Conservation (phyloP, 2,797 vertebrate genomes). For the Cuculus canorus region DNA sequence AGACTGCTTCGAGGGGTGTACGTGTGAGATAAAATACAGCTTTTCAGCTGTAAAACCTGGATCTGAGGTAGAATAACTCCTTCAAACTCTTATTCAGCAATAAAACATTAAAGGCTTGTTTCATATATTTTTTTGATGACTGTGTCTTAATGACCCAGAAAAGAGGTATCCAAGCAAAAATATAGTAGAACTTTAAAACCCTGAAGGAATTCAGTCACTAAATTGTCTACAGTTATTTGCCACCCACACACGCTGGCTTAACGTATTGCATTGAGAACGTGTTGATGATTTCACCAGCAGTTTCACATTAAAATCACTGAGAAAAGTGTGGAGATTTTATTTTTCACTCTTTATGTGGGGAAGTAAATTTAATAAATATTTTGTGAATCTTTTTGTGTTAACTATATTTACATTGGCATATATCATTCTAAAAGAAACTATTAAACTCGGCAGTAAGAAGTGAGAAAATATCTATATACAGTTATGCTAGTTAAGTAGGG, state of each 20-base stretch:
- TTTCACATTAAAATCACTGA: slow-evolving; percentile 47
- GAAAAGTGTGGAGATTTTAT: background rate
- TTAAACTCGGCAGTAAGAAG: background rate
- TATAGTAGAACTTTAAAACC: slow-evolving; percentile 28
- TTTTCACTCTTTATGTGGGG: background rate
- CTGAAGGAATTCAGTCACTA: slow-evolving; percentile 48
- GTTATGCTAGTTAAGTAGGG: background rate
- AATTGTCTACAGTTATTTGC: slow-evolving; percentile 52
- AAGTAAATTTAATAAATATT: slow-evolving; percentile 46
- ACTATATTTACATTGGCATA: background rate
- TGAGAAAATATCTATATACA: background rate
- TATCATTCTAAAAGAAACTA: background rate
- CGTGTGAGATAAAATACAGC: background rate
- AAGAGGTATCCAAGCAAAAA: slow-evolving; percentile 40
- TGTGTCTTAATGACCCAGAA: slow-evolving; percentile 61
- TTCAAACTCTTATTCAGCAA: slow-evolving; percentile 46
- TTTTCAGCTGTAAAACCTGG: slow-evolving; percentile 8
- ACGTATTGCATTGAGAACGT: slow-evolving; percentile 16
- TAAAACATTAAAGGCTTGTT: slow-evolving; percentile 52
- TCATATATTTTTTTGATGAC: slow-evolving; percentile 58
- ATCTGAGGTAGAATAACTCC: background rate
- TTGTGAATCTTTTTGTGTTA: slow-evolving; percentile 34
- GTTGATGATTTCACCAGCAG: background rate
- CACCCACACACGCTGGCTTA: slow-evolving; percentile 21
- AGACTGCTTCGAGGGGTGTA: background rate